These are phyloP conservation scores for Gorsachius magnificus DNA, from an alignment of 2,797 vertebrate species.

Conservation along the genomic window DNA sequence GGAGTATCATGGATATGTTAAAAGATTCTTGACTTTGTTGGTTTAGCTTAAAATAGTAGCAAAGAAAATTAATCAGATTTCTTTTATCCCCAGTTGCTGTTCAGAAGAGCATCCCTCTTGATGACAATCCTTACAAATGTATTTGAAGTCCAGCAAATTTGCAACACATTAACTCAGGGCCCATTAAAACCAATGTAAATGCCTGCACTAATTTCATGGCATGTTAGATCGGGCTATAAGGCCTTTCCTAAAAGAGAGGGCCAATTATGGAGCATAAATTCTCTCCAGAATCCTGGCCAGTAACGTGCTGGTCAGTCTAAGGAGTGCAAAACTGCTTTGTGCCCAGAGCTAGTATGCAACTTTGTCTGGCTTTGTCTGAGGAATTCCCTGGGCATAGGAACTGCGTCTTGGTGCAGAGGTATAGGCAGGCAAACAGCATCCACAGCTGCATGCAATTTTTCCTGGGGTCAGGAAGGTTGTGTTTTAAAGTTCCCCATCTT, in stretches of 20 bases:
- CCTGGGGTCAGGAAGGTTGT: constrained; percentile 27
- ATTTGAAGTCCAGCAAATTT: not conserved
- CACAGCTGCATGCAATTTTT: not conserved
- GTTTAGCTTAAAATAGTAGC: not conserved
- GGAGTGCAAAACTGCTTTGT: not conserved
- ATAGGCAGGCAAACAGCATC: not conserved
- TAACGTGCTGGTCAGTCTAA: not conserved
- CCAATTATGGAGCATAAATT: not conserved
- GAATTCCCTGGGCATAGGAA: not conserved
- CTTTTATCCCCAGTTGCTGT: not conserved
- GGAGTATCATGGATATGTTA: not conserved
- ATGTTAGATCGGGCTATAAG: not conserved
- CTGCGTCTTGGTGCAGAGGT: not conserved
- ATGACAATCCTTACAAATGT: not conserved
- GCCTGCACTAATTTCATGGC: not conserved
- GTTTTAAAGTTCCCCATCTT: not conserved
- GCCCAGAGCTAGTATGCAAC: not conserved
- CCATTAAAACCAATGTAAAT: not conserved
- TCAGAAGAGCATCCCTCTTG: not conserved
- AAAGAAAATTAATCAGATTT: not conserved
- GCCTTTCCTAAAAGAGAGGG: not conserved
- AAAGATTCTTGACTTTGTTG: not conserved
- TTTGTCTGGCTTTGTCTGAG: not conserved
- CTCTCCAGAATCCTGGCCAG: not conserved
- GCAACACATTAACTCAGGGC: not conserved